These are phyloP conservation scores for Odontothrips loti DNA, from an alignment of 2,888 invertebrate species.

Conservation along the genomic window DNA sequence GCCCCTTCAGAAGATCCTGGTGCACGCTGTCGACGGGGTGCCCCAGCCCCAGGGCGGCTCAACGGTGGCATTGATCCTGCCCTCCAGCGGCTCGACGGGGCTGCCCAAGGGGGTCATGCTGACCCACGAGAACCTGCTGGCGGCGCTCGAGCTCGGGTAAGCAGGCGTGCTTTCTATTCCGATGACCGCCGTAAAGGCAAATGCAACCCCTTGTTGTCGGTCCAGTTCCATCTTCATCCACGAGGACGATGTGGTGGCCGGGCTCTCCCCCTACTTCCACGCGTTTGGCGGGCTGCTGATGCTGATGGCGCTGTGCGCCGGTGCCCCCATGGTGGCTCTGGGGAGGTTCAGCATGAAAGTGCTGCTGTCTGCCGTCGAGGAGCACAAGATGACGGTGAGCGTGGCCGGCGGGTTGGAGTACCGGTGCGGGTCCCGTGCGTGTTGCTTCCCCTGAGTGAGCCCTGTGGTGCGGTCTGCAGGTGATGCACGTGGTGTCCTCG, in stretches of 20 bases:
- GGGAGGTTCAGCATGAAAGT: neutral
- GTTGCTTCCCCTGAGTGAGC: neutral
- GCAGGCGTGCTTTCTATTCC: neutral
- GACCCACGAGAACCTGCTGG: slow-evolving; percentile 10
- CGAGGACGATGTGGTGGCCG: neutral
- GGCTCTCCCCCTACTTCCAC: slow-evolving; percentile 10
- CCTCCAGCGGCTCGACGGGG: neutral
- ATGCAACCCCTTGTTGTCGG: no score
- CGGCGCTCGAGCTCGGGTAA: neutral
- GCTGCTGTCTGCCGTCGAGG: neutral
- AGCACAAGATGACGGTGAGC: neutral
- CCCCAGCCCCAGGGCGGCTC: neutral
- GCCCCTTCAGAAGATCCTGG: neutral
- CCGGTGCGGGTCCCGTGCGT: neutral
- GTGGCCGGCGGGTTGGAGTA: no score
- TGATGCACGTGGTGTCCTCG: slow-evolving; percentile 49
- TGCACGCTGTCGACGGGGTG: neutral
- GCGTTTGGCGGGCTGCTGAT: neutral
- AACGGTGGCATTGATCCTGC: neutral
- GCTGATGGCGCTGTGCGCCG: slow-evolving; percentile 6
- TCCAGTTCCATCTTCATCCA: neutral
- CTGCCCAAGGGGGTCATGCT: slow-evolving; percentile 8
- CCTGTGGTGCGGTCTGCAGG: neutral
- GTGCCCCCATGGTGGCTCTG: neutral
- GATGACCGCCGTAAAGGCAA: no score